These are phyloP conservation scores for Hypsibius dujardini DNA, from an alignment of 1,140 invertebrate species.

Conservation along the genomic window DNA sequence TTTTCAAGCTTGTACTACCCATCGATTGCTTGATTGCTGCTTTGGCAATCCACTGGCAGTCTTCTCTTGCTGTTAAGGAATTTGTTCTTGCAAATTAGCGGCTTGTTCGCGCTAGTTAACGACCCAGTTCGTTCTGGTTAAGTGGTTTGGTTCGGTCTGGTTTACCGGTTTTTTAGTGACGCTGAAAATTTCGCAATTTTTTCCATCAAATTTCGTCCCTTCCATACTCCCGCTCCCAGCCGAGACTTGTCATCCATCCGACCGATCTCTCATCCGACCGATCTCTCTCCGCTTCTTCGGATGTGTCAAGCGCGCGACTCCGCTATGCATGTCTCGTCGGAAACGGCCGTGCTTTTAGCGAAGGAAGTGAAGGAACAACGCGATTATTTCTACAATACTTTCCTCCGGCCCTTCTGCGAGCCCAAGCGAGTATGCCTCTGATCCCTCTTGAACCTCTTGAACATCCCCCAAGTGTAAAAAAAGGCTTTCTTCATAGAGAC, in stretches of 20 bases:
- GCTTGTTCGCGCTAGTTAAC: too few relatives aligned
- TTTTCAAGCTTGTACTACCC: too few relatives aligned
- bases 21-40: too few relatives aligned
- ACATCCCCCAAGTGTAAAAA: not conserved
- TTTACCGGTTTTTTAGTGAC: not conserved
- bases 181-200: not conserved
- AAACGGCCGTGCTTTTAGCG: constrained; percentile 3
- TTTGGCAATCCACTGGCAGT: too few relatives aligned
- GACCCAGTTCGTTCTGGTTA: too few relatives aligned
- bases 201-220: not conserved
- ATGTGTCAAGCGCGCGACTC: not conserved
- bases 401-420: constrained; percentile 8
- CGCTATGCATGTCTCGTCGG: not conserved
- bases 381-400: constrained; percentile 14
- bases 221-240: not conserved
- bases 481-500: not conserved
- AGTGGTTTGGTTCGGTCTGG: too few relatives aligned
- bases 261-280: not conserved
- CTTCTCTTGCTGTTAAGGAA: too few relatives aligned
- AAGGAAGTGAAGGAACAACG: constrained; percentile 12
- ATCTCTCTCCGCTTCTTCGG: not conserved
- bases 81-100: too few relatives aligned
- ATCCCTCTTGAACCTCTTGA: not conserved
- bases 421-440: not conserved
- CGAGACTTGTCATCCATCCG: not conserved